phyloP scores from a whole-genome alignment of 2,888 invertebrate species.

The Heliconius hortense region DNA sequence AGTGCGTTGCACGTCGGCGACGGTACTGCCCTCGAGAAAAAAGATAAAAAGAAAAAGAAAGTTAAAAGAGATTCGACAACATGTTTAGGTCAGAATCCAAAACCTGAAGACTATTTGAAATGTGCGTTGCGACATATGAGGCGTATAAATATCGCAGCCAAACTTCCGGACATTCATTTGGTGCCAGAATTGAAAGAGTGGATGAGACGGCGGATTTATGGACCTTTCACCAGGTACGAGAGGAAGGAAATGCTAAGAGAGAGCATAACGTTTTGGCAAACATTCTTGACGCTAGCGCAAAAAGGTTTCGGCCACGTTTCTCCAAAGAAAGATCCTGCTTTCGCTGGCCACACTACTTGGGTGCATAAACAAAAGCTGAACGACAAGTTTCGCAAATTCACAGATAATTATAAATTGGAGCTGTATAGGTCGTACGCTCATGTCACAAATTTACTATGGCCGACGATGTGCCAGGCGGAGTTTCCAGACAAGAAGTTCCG shows the following conservation, averaged over 20 bases:
- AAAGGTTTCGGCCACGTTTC: slow-evolving; percentile 57
- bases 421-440: slow-evolving; percentile 60
- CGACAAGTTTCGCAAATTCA: slow-evolving; percentile 57
- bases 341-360: slow-evolving; percentile 59
- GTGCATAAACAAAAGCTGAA: slow-evolving; percentile 58
- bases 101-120: slow-evolving; percentile 64
- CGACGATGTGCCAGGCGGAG: slow-evolving; percentile 67
- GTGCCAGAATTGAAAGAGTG: slow-evolving; percentile 70
- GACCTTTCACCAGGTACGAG: slow-evolving; percentile 51
- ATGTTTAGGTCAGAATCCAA: slow-evolving; percentile 61
- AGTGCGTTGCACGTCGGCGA: slow-evolving; percentile 58
- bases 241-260: slow-evolving; percentile 52
- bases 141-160: slow-evolving; percentile 62
- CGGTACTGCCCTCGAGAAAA: slow-evolving; percentile 46
- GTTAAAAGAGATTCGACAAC: slow-evolving; percentile 51
- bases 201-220: slow-evolving; percentile 69
- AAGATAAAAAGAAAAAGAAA: slow-evolving; percentile 52
- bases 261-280: slow-evolving; percentile 59
- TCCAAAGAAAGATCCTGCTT: slow-evolving; percentile 53
- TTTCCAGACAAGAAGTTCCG: slow-evolving; percentile 72
- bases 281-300: slow-evolving; percentile 52
- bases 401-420: slow-evolving; percentile 54
- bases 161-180: slow-evolving; percentile 65
- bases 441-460: slow-evolving; percentile 66
- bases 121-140: slow-evolving; percentile 63